Base-by-base conservation (phyloP, 2,888 invertebrate genomes). In the Herminia tarsipennalis region DNA sequence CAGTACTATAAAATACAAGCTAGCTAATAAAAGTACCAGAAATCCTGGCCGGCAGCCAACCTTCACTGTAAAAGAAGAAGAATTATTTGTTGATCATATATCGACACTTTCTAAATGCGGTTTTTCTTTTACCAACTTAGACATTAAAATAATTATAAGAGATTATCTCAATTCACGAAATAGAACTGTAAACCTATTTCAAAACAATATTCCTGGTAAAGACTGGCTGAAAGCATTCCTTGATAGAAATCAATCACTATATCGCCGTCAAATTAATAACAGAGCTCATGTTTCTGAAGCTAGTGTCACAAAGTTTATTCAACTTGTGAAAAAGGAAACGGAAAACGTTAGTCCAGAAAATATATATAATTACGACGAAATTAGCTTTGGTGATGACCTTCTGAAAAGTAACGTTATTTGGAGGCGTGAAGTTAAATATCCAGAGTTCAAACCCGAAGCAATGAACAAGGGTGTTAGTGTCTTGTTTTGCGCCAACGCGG, bases 351-450 rank as follows among this genome's bases (percentile, higher is more conserved):
- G 54, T 4, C 45, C 53, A 3, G 34, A 58, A 14, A 65, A 71
- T 34, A 66, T 77, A 3, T 62, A 64, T 37, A 79, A 76, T 30
- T 83, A 73, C 52, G 78, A 78, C 34, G 76, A 79, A 45, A 75
- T 73, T 0, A 66, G 70, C 32, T 39, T 83, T 17, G 28, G 52
- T 3, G 78, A 81, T 44, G 73, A 83, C 40, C 71, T 75, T 17
- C 73, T 72, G 2, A 53, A 40, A 17, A 66, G 62, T 47, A 65
- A 54, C 39, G 53, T 61, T 10, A 59, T 72, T 28, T 50, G 47
- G n/a, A 55, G 64, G 45, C 39, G 66, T 36, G 73, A 74, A 21
- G 35, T 45, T 6, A 79, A 78, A 47, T 69, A 81, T 44, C 63
- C 70, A 9, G 73, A 78, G 36, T 22, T 66, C 17, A 66, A 76